Conservation (phyloP, 2,888 invertebrate genomes). For the Tenthredo livida region DNA sequence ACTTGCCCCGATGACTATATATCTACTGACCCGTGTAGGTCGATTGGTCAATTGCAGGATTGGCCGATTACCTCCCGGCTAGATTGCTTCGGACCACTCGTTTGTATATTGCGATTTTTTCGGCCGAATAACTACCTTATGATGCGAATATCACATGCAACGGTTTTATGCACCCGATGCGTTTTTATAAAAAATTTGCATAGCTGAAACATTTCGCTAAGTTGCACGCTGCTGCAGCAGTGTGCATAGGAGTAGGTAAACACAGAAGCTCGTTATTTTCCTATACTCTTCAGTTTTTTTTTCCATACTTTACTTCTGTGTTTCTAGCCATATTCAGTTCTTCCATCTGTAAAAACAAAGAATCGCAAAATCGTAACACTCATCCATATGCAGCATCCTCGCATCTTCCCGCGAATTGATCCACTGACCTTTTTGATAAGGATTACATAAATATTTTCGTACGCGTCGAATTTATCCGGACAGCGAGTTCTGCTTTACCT, state of each 20-base stretch:
- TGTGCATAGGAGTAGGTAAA: background rate
- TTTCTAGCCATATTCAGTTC: conserved; percentile 3
- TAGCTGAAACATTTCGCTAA: conserved; percentile 14
- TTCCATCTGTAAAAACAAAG: background rate
- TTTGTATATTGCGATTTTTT: conserved; percentile 47
- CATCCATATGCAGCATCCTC: background rate
- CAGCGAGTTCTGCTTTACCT: background rate
- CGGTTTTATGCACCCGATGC: conserved; percentile 6
- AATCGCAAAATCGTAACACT: background rate
- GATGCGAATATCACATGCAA: conserved; percentile 28
- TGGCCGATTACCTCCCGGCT: conserved; percentile 23
- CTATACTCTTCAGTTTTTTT: background rate
- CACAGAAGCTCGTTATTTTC: background rate
- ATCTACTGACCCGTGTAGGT: conserved; percentile 36
- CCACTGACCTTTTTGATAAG: background rate
- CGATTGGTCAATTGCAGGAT: conserved; percentile 43
- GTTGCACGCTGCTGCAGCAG: background rate
- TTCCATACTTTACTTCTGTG: background rate
- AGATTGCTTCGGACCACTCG: conserved; percentile 24
- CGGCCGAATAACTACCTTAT: conserved; percentile 27
- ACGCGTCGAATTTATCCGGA: background rate
- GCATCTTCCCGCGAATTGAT: background rate
- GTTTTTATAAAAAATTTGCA: conserved; percentile 5
- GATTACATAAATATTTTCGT: background rate
- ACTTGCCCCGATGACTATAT: conserved; percentile 10